Evolutionary conservation across 2,113 vertebrate genomes (phyloP).

Genomic region (Otus sunia): DNA sequence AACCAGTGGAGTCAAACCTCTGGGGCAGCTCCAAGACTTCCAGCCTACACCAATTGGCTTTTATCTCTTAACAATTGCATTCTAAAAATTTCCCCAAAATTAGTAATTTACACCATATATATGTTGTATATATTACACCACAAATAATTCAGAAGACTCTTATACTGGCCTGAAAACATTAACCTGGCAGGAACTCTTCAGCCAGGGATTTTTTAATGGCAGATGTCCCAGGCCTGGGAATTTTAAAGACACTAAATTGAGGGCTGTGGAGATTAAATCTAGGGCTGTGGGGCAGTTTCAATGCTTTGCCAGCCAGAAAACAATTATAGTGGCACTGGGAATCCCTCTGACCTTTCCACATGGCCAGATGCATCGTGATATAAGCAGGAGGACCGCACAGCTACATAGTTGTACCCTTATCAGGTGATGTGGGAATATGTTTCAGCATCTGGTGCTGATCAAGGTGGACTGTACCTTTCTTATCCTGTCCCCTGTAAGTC

Average conservation of each 20-base stretch:
- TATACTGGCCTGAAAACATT: background rate
- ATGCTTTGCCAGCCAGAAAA: background rate
- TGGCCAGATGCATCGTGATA: rapidly evolving
- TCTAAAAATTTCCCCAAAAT: background rate
- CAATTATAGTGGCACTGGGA: background rate
- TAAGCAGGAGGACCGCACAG: background rate
- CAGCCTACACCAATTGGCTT: background rate
- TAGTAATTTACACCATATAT: background rate
- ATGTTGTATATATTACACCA: background rate
- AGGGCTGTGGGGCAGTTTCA: background rate
- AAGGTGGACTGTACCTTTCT: background rate
- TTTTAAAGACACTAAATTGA: background rate
- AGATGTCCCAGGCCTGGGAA: background rate
- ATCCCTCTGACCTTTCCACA: background rate
- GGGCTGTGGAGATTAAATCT: background rate
- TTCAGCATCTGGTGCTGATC: background rate
- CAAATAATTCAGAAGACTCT: background rate
- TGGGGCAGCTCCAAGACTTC: background rate
- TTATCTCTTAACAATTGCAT: background rate
- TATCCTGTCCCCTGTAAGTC: background rate
- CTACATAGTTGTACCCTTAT: background rate
- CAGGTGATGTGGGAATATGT: background rate
- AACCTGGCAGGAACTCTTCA: background rate
- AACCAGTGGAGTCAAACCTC: background rate
- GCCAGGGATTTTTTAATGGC: background rate